Percentiles rank a stretch among this genome's conserved stretches.
Evolutionary conservation across 2,797 vertebrate genomes (phyloP).

Genomic region (Rhinogobio ventralis): DNA sequence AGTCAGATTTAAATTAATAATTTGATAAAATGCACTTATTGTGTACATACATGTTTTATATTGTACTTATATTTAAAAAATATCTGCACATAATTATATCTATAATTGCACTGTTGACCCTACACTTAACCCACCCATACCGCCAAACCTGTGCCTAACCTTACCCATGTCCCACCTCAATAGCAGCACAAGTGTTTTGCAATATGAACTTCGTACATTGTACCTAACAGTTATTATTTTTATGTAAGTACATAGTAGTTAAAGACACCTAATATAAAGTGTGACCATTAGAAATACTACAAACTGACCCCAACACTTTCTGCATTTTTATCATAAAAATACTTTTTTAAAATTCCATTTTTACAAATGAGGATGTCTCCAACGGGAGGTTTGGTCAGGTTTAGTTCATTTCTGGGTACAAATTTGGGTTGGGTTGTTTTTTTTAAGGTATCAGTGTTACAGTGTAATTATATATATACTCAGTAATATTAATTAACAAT

Average conservation of each 20-base stretch:
- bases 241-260: too few relatives aligned
- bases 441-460: too few relatives aligned
- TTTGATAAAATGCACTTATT: background rate
- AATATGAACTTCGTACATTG: background rate
- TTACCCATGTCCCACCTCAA: background rate
- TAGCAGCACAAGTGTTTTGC: background rate
- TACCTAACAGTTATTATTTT: background rate
- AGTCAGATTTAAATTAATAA: background rate
- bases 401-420: background rate
- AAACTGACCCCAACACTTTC: background rate
- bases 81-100: too few relatives aligned
- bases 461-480: too few relatives aligned
- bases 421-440: background rate
- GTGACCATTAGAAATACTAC: background rate
- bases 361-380: background rate
- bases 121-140: background rate
- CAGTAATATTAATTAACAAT: too few relatives aligned
- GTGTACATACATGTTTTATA: background rate
- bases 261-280: too few relatives aligned
- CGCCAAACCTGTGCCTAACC: background rate
- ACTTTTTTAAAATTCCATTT: background rate
- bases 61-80: too few relatives aligned
- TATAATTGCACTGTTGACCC: background rate
- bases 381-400: too few relatives aligned
- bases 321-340: too few relatives aligned